Percentiles rank a stretch among this genome's conserved stretches.
phyloP scores from a whole-genome alignment of 2,113 vertebrate genomes.

The Spheniscus mendiculus region DNA sequence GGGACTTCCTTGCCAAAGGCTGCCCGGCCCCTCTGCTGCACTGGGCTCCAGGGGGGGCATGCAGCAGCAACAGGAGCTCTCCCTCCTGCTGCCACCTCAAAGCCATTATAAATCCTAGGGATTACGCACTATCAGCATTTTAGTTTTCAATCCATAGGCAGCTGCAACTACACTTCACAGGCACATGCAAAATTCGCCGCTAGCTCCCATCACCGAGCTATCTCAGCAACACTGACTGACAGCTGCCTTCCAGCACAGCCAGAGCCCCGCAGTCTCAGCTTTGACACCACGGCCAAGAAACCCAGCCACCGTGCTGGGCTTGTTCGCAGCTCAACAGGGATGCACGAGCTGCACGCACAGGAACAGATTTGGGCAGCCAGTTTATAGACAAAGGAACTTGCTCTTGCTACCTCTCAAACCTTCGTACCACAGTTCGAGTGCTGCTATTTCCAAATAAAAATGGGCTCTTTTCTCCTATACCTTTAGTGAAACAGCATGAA shows the following conservation, averaged over 20 bases:
- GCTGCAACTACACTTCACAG: accelerated
- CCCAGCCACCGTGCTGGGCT: not conserved
- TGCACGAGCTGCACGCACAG: not conserved
- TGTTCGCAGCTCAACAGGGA: not conserved
- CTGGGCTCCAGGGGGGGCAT: not conserved
- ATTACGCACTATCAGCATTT: accelerated
- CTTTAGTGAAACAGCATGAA: not conserved
- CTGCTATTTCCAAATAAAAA: not conserved
- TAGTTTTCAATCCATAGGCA: not conserved
- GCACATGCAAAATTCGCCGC: accelerated
- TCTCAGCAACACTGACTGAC: accelerated
- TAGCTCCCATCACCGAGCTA: not conserved
- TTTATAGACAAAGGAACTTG: not conserved
- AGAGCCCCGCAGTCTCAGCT: not conserved
- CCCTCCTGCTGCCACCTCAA: not conserved
- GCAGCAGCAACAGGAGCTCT: not conserved
- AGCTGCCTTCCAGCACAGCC: not conserved
- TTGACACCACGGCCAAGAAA: not conserved
- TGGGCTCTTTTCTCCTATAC: not conserved
- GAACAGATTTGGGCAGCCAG: not conserved
- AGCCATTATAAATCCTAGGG: not conserved
- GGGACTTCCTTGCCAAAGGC: not conserved
- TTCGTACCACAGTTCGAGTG: not conserved
- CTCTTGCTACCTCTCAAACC: not conserved
- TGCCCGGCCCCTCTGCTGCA: not conserved